phyloP scores from a whole-genome alignment of 2,888 invertebrate species.

The Oasisia sp. region DNA sequence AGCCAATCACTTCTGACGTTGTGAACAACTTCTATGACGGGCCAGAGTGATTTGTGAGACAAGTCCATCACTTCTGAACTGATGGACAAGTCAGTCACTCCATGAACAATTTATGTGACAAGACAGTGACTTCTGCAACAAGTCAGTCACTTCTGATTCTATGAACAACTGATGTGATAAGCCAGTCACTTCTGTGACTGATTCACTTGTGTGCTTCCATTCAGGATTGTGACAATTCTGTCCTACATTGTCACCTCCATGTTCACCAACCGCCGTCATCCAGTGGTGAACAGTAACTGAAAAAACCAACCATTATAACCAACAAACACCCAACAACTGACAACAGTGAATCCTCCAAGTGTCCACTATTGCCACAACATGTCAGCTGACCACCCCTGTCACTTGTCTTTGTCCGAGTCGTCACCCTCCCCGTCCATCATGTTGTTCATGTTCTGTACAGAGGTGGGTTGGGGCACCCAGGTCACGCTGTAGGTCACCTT shows the following conservation, averaged over 20 bases:
- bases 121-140: background rate
- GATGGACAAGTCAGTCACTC: too few species aligned
- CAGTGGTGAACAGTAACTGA: background rate
- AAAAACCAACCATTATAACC: background rate
- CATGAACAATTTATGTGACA: background rate
- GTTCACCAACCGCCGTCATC: background rate
- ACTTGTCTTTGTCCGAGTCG: conserved; percentile 48
- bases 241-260: background rate
- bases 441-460: conserved; percentile 45
- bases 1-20: background rate
- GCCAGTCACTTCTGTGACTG: background rate
- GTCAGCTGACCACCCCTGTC: background rate
- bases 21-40: background rate
- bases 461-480: conserved; percentile 39
- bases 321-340: background rate
- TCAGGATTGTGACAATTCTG: background rate
- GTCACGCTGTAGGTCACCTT: conserved; percentile 46
- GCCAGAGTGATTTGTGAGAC: too few species aligned
- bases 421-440: conserved; percentile 47
- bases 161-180: background rate
- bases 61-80: too few species aligned
- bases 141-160: background rate
- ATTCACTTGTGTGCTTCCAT: background rate
- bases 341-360: too few species aligned
- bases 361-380: background rate